Conservation (phyloP, 2,797 vertebrate species). For the Tiaroga cobitis region DNA sequence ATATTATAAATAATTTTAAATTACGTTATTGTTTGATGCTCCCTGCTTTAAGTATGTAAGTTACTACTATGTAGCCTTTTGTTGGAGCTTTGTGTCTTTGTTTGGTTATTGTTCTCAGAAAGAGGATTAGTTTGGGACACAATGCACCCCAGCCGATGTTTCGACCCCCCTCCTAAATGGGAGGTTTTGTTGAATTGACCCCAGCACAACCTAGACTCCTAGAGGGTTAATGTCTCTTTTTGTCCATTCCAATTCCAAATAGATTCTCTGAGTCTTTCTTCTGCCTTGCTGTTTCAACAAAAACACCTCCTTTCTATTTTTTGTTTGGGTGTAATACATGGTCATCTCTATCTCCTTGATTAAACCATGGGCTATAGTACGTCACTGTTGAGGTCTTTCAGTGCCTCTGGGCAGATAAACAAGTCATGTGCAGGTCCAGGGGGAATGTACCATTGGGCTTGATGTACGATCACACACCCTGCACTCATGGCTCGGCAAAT, state of each 20-base stretch:
- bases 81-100: neutral
- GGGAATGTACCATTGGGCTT: constrained; percentile 43
- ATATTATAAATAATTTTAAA: neutral
- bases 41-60: neutral
- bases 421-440: constrained; percentile 46
- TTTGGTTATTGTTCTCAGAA: constrained; percentile 11
- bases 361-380: neutral
- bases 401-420: constrained; percentile 56
- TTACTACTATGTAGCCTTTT: neutral
- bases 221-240: neutral
- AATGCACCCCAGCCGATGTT: constrained; percentile 2
- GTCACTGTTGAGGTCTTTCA: constrained; percentile 18
- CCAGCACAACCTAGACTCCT: constrained; percentile 23
- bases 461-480: neutral
- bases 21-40: neutral
- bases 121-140: constrained; percentile 48
- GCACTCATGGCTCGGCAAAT: constrained; percentile 25
- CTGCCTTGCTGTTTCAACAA: neutral
- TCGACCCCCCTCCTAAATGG: neutral
- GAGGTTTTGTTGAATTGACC: constrained; percentile 18
- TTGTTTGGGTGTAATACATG: neutral
- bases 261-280: neutral
- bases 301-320: neutral
- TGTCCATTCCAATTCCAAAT: neutral
- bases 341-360: neutral